Conservation (phyloP, 2,888 invertebrate genomes). For the Cyclophora punctaria region DNA sequence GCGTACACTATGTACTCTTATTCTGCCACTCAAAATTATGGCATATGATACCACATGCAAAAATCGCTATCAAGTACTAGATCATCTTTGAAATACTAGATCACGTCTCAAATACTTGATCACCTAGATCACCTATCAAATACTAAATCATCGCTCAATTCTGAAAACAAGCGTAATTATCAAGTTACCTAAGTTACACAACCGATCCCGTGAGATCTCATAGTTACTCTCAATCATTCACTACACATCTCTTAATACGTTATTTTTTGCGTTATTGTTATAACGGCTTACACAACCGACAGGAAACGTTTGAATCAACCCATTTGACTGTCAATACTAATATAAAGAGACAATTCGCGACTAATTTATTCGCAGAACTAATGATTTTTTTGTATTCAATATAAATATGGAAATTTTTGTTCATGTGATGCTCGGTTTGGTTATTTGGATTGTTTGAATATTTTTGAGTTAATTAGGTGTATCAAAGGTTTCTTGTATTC, state of each 20-base stretch:
- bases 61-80: background rate
- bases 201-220: too few relatives aligned
- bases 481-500: background rate
- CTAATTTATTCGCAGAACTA: conserved; percentile 5
- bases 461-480: background rate
- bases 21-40: too few relatives aligned
- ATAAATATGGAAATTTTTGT: background rate
- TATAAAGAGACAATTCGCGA: conserved; percentile 5
- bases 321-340: conserved; percentile 17
- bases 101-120: too few relatives aligned
- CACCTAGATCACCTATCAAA: too few relatives aligned
- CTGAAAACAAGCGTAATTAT: background rate
- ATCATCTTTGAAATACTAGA: too few relatives aligned
- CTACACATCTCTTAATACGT: conserved; percentile 17
- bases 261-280: conserved; percentile 40
- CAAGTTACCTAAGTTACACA: too few relatives aligned
- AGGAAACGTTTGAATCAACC: conserved; percentile 32
- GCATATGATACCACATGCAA: background rate
- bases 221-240: too few relatives aligned
- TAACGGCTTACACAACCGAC: conserved; percentile 44
- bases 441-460: too few relatives aligned
- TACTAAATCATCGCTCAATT: background rate
- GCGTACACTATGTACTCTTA: too few relatives aligned
- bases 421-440: too few relatives aligned
- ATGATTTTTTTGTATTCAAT: conserved; percentile 6